Evolutionary conservation across 1,140 invertebrate species (phyloP).

Genomic region (Zaprionus lachaisei): DNA sequence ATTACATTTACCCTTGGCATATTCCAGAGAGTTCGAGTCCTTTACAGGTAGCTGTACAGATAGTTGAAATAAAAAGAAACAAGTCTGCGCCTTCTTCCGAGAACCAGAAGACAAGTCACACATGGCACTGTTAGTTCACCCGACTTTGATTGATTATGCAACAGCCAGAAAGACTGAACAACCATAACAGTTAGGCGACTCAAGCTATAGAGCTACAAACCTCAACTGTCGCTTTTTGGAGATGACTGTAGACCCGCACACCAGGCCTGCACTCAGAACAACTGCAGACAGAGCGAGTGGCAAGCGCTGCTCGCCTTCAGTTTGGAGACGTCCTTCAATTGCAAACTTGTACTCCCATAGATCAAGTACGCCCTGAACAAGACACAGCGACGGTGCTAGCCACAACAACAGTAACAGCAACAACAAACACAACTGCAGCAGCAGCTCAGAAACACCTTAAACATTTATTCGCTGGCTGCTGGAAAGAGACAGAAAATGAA

Average conservation of each 20-base stretch:
- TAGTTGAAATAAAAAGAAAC: not conserved
- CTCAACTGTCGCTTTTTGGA: not conserved
- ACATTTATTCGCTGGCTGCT: slow-evolving; percentile 26
- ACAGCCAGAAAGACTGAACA: not conserved
- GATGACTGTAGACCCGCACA: not conserved
- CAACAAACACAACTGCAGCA: not conserved
- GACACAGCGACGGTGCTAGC: slow-evolving; percentile 33
- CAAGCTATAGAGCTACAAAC: not conserved
- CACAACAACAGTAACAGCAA: not conserved
- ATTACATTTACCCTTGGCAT: not conserved
- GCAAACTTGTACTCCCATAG: slow-evolving; percentile 45
- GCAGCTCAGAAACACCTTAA: slow-evolving; percentile 44
- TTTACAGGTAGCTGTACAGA: not conserved
- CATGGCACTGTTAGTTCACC: too few species aligned
- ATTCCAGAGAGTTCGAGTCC: slow-evolving; percentile 1
- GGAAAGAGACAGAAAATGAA: not conserved
- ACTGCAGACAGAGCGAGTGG: not conserved
- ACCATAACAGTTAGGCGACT: not conserved
- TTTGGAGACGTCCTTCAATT: slow-evolving; percentile 68
- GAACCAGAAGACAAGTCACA: not conserved
- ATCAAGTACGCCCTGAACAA: slow-evolving; percentile 51
- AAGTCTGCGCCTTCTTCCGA: not conserved
- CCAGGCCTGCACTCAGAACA: not conserved
- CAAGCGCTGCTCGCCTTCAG: slow-evolving; percentile 57
- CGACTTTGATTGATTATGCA: not conserved